Evolutionary conservation across 2,888 invertebrate genomes (phyloP).

Genomic region (Plusia festucae): DNA sequence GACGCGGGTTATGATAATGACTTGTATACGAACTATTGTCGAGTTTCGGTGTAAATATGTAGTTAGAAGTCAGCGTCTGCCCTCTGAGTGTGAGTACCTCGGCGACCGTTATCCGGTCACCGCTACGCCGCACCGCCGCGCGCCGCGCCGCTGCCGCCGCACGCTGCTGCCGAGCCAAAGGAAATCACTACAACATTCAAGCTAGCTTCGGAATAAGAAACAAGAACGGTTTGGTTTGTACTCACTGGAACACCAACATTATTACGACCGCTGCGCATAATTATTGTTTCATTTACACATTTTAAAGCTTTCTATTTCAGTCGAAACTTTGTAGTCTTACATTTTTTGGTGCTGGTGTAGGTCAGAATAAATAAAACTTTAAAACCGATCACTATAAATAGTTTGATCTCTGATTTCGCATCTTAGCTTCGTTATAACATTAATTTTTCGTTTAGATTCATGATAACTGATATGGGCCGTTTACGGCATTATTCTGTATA

Average conservation of each 20-base stretch:
- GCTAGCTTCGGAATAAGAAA: slow-evolving; percentile 70
- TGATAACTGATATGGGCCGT: slow-evolving; percentile 28
- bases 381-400: not conserved
- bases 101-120: slow-evolving; percentile 85
- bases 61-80: slow-evolving; percentile 67
- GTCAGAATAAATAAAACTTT: not conserved
- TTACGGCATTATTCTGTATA: slow-evolving; percentile 24
- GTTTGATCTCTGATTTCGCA: slow-evolving; percentile 19
- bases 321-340: not conserved
- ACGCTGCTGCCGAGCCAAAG: slow-evolving; percentile 62
- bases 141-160: slow-evolving; percentile 29
- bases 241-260: slow-evolving; percentile 40
- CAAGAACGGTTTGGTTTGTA: slow-evolving; percentile 68
- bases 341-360: not conserved
- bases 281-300: slow-evolving; percentile 31
- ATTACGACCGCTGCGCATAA: slow-evolving; percentile 29
- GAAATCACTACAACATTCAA: slow-evolving; percentile 72
- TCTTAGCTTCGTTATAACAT: slow-evolving; percentile 41
- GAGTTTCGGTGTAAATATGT: slow-evolving; percentile 71
- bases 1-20: slow-evolving; percentile 81
- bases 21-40: slow-evolving; percentile 69
- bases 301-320: slow-evolving; percentile 38
- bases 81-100: slow-evolving; percentile 78
- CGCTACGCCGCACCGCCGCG: slow-evolving; percentile 70
- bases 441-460: slow-evolving; percentile 30